A percentile compares a stretch with the other conserved stretches of the same genome.
These are phyloP conservation scores for Aldabrachelys gigantea DNA, from an alignment of 2,113 vertebrate species.

Conservation along the genomic window DNA sequence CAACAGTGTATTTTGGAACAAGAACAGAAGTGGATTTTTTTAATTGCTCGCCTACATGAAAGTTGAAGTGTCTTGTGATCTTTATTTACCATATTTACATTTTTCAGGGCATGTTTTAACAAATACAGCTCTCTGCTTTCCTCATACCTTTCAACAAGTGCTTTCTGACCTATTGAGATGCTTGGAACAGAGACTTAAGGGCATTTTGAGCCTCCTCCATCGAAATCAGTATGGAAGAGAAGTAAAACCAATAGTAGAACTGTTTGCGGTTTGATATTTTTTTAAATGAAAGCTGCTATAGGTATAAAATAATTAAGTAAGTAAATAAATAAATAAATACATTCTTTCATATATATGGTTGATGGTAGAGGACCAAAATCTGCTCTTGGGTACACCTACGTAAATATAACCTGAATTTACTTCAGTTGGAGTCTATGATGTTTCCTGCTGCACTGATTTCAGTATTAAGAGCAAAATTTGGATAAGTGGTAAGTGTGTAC, in stretches of 20 bases:
- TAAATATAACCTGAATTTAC: neutral
- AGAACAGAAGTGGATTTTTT: slow-evolving; percentile 14
- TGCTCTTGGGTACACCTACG: neutral
- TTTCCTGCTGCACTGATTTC: neutral
- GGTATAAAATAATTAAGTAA: neutral
- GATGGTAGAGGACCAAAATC: neutral
- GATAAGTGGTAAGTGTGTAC: neutral
- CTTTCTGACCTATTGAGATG: slow-evolving; percentile 36
- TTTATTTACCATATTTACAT: slow-evolving; percentile 47
- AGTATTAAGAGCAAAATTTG: neutral
- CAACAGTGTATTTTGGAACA: slow-evolving; percentile 24
- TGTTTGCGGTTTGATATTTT: neutral
- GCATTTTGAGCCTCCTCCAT: slow-evolving; percentile 28
- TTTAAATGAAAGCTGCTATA: neutral
- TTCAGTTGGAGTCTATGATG: neutral
- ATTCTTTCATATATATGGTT: neutral
- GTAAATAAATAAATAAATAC: neutral
- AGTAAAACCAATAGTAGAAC: neutral
- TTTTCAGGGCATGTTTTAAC: slow-evolving; percentile 45
- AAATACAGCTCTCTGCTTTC: slow-evolving; percentile 17
- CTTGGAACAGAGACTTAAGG: slow-evolving; percentile 10
- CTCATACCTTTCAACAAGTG: slow-evolving; percentile 5
- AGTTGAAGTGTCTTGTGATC: slow-evolving; percentile 31
- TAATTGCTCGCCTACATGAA: slow-evolving; percentile 9
- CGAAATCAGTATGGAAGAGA: neutral